phyloP scores from a whole-genome alignment of 2,797 vertebrate genomes.

The Pteronotus mesoamericanus region DNA sequence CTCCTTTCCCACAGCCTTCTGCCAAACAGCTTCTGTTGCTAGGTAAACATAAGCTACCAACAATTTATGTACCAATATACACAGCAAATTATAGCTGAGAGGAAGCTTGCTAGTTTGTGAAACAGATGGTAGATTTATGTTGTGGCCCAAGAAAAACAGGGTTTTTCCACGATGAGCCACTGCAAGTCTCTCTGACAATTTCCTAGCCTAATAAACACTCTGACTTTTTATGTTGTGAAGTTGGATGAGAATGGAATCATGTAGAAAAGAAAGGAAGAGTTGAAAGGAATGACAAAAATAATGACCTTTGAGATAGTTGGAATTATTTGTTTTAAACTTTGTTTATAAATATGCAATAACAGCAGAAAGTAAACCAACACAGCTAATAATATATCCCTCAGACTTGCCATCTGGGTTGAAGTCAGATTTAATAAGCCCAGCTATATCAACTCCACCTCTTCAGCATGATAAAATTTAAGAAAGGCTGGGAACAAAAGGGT shows the following conservation, averaged over 20 bases:
- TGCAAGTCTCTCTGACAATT: conserved; percentile 42
- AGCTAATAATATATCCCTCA: not conserved
- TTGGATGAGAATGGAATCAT: not conserved
- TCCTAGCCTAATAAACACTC: conserved; percentile 44
- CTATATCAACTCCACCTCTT: conserved; percentile 9
- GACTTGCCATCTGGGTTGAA: conserved; percentile 44
- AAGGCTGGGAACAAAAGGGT: conserved; percentile 38
- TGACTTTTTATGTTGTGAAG: not conserved
- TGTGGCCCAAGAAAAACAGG: conserved; percentile 42
- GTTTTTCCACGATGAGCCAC: conserved; percentile 53
- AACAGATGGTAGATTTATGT: conserved; percentile 69
- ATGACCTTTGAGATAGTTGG: not conserved
- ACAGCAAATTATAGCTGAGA: conserved; percentile 61
- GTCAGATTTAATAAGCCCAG: conserved; percentile 57
- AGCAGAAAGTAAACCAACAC: conserved; percentile 42
- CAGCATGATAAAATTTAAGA: conserved; percentile 29
- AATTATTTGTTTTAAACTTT: conserved; percentile 42
- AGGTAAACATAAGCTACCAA: conserved; percentile 72
- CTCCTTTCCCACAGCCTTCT: conserved; percentile 62
- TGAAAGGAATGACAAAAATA: not conserved
- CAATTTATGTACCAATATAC: conserved; percentile 68
- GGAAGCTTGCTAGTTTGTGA: conserved; percentile 56
- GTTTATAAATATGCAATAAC: conserved; percentile 46
- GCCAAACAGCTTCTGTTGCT: conserved; percentile 73
- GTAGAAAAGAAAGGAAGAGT: conserved; percentile 13